Evolutionary conservation across 2,888 invertebrate species (phyloP), one percentile per base, ranked within the genome.

Genomic region (Drosophila subquinaria): DNA sequence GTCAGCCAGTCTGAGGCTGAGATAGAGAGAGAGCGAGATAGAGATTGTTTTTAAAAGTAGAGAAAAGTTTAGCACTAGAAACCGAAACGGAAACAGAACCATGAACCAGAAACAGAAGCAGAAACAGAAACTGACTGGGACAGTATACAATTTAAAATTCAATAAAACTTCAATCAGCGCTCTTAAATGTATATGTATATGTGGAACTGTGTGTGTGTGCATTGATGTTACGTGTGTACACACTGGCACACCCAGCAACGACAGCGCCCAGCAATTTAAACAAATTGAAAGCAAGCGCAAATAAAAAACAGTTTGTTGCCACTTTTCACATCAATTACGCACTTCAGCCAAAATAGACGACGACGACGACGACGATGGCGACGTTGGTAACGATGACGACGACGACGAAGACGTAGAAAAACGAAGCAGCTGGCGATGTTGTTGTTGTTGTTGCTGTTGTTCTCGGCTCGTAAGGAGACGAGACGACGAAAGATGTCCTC

Each of bases 261-360:
- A 72, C 68, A 82, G 85, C 88, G 89, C 86, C 86, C 87, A 89
- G 79, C 86, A 87, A 87, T 87, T 87, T 87, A 87, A 87, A 89
- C 86, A 87, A 87, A 87, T 87, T 89, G 86, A 87, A 87, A 87
- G 86, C 87, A 87, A 87, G 88, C 89, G 86, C 89, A 87, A 87
- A 87, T 87, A 87, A 87, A 86, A 87, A 89, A 87, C 86, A 87
- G 86, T 87, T 87, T 87, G 86, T 87, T 87, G 89, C 86, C 86
- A 87, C 89, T 87, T 87, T 87, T 87, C 86, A 87, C 86, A 87
- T 87, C 86, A 87, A 87, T 87, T 87, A 87, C 86, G 86, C 86
- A 87, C 86, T 87, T 87, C 89, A 87, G 80, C 87, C 88, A 78
- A 87, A 86, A 88, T 88, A 86, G 85, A 79, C 82, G 88, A 84